Conservation (phyloP, 2,888 invertebrate species). For the Pandemis corylana region DNA sequence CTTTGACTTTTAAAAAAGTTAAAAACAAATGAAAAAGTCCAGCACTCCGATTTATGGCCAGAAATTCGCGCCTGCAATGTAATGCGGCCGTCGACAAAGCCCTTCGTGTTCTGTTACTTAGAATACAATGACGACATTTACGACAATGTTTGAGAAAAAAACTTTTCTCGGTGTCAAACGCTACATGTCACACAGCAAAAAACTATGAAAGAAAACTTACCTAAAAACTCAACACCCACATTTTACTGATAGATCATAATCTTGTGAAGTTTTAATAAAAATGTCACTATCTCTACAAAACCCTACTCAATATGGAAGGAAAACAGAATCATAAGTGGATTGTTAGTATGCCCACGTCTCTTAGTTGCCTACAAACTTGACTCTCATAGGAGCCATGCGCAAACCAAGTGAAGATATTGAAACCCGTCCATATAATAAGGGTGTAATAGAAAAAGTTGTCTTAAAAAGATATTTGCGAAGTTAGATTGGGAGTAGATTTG, state of each 20-base stretch:
- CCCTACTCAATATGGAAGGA: conserved; percentile 12
- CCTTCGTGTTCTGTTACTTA: too few species aligned
- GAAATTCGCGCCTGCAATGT: too few species aligned
- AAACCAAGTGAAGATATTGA: background rate
- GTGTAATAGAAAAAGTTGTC: conserved; percentile 15
- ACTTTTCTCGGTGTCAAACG: too few species aligned
- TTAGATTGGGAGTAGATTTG: background rate
- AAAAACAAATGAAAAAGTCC: too few species aligned
- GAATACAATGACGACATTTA: too few species aligned
- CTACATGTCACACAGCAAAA: too few species aligned
- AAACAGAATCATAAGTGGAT: conserved; percentile 12
- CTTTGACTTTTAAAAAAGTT: too few species aligned
- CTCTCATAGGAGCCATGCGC: background rate
- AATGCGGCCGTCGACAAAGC: too few species aligned
- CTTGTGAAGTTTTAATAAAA: conserved; percentile 6
- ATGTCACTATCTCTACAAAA: conserved; percentile 9
- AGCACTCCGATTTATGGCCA: too few species aligned
- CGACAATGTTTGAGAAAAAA: too few species aligned
- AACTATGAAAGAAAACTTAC: too few species aligned
- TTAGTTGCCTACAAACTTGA: background rate
- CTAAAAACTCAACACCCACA: background rate
- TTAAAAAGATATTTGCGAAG: conserved; percentile 2
- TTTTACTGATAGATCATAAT: background rate
- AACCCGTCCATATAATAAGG: background rate
- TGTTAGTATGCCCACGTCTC: background rate